Percentiles rank a stretch among this genome's conserved stretches.
Conservation (phyloP, 2,888 invertebrate genomes). For the Nasonovia ribisnigri region DNA sequence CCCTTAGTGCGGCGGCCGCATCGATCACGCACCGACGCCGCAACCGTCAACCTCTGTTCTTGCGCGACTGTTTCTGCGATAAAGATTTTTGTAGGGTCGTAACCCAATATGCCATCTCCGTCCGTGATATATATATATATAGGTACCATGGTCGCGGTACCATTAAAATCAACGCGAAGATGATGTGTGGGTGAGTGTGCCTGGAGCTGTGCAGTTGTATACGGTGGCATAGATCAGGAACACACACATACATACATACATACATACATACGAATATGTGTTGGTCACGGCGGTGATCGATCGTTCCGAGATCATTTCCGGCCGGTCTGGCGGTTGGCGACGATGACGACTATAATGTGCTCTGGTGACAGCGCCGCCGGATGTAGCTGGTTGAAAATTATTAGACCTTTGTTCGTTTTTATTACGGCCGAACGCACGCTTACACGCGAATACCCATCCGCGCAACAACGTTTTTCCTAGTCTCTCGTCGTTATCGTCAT, state of each 20-base stretch:
- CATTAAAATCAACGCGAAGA: not conserved
- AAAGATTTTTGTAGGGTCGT: slow-evolving; percentile 18
- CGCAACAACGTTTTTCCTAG: not conserved
- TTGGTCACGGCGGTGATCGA: slow-evolving; percentile 7
- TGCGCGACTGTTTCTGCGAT: slow-evolving; percentile 6
- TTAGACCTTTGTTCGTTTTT: not conserved
- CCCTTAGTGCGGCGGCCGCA: slow-evolving; percentile 12
- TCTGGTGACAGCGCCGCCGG: not conserved
- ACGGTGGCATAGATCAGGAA: not conserved
- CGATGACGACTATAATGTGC: not conserved
- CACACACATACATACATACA: not conserved
- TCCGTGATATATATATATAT: too few relatives aligned
- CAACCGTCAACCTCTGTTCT: slow-evolving; percentile 19
- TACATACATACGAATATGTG: not conserved
- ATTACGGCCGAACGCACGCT: not conserved
- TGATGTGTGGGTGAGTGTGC: not conserved
- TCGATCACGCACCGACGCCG: slow-evolving; percentile 43
- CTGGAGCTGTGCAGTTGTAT: not conserved
- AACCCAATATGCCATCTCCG: slow-evolving; percentile 30
- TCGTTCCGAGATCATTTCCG: not conserved
- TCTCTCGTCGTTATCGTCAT: not conserved
- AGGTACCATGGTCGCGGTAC: not conserved
- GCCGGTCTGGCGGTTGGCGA: not conserved
- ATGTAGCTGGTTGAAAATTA: not conserved
- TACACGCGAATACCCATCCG: not conserved